These are phyloP conservation scores for Lamellibrachia columna DNA, from an alignment of 2,888 invertebrate genomes.

Conservation along the genomic window DNA sequence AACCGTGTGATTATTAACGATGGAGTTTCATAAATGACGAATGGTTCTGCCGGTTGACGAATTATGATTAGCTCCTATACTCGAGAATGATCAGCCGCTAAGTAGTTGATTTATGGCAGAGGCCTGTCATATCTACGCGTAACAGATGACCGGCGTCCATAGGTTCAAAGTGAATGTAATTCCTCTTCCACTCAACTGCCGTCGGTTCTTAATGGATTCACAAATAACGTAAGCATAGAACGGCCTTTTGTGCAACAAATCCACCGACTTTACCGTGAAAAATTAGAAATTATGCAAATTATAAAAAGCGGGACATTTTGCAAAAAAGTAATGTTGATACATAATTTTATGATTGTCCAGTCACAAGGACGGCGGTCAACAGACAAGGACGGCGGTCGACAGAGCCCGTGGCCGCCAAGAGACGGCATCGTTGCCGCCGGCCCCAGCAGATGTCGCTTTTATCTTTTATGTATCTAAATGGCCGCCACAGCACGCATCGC, in stretches of 20 bases:
- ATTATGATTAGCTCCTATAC: neutral
- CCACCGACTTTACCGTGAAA: too few species aligned
- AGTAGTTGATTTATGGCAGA: neutral
- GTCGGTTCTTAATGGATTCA: too few species aligned
- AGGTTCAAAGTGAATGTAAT: neutral
- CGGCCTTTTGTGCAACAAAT: too few species aligned
- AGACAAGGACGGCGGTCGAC: neutral
- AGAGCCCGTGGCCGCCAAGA: neutral
- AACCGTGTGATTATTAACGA: neutral
- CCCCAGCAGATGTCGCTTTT: constrained; percentile 6
- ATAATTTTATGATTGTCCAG: too few species aligned
- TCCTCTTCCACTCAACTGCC: too few species aligned
- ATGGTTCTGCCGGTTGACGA: neutral
- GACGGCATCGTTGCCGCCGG: neutral
- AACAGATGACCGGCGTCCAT: neutral
- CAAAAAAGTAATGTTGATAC: too few species aligned
- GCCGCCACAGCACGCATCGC: neutral
- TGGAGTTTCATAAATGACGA: neutral
- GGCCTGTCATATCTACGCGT: neutral
- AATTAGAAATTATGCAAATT: too few species aligned
- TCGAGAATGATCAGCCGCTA: neutral
- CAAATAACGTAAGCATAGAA: too few species aligned
- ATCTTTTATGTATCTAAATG: constrained; percentile 10
- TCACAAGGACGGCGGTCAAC: neutral
- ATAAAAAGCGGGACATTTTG: too few species aligned